phyloP scores from a whole-genome alignment of 2,888 invertebrate genomes.

The Coecobrya sp. region DNA sequence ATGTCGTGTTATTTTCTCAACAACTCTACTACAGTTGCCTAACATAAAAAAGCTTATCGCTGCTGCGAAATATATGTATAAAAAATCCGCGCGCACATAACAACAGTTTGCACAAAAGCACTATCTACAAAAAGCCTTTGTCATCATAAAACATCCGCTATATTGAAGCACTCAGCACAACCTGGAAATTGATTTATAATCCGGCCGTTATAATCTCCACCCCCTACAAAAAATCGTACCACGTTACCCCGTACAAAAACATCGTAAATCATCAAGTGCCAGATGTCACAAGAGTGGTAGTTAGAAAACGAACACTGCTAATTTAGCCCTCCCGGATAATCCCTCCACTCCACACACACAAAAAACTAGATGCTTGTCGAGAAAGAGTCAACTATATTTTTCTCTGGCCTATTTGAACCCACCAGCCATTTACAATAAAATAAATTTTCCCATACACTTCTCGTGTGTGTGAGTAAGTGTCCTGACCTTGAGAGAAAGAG shows the following conservation, averaged over 20 bases:
- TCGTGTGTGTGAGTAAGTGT: background rate
- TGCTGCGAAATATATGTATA: background rate
- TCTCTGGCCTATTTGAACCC: too few species aligned
- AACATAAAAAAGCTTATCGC: background rate
- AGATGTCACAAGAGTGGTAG: conserved; percentile 13
- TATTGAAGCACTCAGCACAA: background rate
- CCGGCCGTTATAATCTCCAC: too few species aligned
- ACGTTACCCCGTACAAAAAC: background rate
- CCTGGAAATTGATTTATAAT: background rate
- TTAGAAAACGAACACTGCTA: background rate
- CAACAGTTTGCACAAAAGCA: too few species aligned
- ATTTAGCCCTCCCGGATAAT: background rate
- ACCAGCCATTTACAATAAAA: too few species aligned
- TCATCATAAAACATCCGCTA: too few species aligned
- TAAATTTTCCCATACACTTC: background rate
- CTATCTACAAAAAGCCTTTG: too few species aligned
- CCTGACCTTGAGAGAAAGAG: background rate
- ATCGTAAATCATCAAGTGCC: background rate
- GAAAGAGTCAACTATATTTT: too few species aligned
- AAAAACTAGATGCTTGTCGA: too few species aligned
- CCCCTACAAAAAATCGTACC: background rate
- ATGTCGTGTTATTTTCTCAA: too few species aligned
- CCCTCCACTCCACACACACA: background rate
- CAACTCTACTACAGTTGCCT: background rate
- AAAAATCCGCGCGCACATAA: too few species aligned